These are phyloP conservation scores for Elgaria multicarinata DNA, from an alignment of 2,113 vertebrate species.

Conservation along the genomic window DNA sequence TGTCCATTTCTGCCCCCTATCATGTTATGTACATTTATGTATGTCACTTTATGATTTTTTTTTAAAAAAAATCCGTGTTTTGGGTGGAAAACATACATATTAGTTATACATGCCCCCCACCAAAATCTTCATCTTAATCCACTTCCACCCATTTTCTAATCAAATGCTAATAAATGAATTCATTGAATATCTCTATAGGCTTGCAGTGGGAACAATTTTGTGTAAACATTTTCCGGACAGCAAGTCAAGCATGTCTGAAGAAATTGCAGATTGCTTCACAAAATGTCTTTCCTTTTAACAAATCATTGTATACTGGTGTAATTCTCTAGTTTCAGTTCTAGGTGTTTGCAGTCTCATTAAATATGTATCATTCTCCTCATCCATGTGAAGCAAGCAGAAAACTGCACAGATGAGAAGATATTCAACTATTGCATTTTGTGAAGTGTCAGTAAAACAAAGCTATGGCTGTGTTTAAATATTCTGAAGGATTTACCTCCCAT, in stretches of 20 bases:
- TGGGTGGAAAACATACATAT: not conserved
- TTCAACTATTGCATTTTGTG: slow-evolving; percentile 38
- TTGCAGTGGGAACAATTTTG: slow-evolving; percentile 9
- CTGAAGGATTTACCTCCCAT: slow-evolving; percentile 46
- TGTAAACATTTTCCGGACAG: slow-evolving; percentile 1
- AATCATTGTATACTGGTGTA: slow-evolving; percentile 39
- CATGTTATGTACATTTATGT: not conserved
- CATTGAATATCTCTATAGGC: slow-evolving; percentile 5
- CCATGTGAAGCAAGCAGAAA: slow-evolving; percentile 30
- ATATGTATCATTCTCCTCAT: slow-evolving; percentile 14
- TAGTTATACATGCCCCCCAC: not conserved
- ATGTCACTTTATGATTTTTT: not conserved
- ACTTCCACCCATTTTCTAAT: not conserved
- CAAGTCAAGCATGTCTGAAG: slow-evolving; percentile 34
- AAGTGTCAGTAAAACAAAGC: slow-evolving; percentile 58
- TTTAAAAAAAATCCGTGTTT: not conserved
- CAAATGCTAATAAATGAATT: not conserved
- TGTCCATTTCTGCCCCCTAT: not conserved
- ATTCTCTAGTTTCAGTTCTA: slow-evolving; percentile 50
- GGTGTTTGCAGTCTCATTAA: slow-evolving; percentile 49
- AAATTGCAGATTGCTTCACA: slow-evolving; percentile 21
- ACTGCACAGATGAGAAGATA: slow-evolving; percentile 52
- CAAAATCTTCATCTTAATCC: not conserved
- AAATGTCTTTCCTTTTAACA: not conserved
- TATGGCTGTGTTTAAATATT: slow-evolving; percentile 31